Conservation (phyloP, 2,797 vertebrate genomes). For the Enteromius thamalakanensis region DNA sequence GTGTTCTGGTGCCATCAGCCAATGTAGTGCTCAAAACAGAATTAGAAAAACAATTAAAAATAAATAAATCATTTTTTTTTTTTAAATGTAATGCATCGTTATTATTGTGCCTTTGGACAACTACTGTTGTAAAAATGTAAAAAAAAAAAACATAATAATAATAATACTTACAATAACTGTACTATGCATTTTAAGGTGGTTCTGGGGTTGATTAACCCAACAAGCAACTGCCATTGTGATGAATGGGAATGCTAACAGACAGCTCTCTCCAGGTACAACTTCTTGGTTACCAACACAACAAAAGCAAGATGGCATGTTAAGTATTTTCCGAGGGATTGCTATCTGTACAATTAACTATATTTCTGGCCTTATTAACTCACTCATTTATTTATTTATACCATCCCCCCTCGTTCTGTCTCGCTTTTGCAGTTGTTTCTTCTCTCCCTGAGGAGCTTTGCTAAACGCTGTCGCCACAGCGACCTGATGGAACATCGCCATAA, state of each 20-base stretch:
- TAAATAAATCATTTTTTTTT: too few relatives aligned
- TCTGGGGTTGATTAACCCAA: neutral
- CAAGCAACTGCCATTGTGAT: neutral
- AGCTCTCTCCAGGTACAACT: neutral
- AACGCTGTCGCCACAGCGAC: constrained; percentile 69
- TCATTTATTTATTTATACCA: constrained; percentile 40
- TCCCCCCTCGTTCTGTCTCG: constrained; percentile 40
- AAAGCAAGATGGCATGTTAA: neutral
- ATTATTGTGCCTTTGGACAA: too few relatives aligned
- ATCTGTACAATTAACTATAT: neutral
- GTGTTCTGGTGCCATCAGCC: too few relatives aligned
- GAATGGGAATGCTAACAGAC: neutral
- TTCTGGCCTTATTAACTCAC: constrained; percentile 37
- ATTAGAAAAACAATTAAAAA: too few relatives aligned
- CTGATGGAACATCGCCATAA: constrained; percentile 64
- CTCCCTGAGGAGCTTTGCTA: constrained; percentile 63
- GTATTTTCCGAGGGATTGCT: neutral
- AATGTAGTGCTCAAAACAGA: too few relatives aligned
- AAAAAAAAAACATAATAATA: neutral
- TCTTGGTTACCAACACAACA: constrained; percentile 18
- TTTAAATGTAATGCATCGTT: too few relatives aligned
- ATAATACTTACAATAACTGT: neutral
- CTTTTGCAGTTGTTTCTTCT: constrained; percentile 44
- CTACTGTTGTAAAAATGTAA: neutral
- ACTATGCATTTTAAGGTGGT: neutral